Evolutionary conservation across 2,797 vertebrate species (phyloP).

Genomic region (Nothura maculosa): DNA sequence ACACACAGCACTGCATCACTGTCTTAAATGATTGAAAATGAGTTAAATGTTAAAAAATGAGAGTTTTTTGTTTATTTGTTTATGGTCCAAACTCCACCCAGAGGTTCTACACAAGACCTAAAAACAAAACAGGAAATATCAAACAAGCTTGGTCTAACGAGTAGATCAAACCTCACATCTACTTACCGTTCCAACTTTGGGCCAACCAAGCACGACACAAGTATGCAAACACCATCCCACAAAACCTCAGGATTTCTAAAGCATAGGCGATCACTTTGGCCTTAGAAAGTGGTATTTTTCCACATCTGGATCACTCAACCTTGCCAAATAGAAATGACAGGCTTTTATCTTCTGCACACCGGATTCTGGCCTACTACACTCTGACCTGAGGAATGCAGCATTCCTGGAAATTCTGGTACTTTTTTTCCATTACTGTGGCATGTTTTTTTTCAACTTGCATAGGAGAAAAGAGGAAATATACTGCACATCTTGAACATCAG

Average conservation of each 20-base stretch:
- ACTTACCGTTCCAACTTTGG: background rate
- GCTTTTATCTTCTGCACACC: background rate
- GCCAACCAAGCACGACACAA: too few relatives aligned
- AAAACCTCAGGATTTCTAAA: background rate
- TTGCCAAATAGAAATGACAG: background rate
- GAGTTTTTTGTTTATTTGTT: background rate
- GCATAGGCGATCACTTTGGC: background rate
- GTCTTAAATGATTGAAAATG: background rate
- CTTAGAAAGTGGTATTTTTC: background rate
- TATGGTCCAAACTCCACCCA: fast-evolving
- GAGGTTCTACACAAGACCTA: background rate
- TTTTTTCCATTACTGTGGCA: too few relatives aligned
- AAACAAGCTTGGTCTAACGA: background rate
- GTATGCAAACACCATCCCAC: fast-evolving
- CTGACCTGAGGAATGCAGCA: too few relatives aligned
- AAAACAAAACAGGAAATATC: background rate
- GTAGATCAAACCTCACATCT: background rate
- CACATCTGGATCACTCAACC: fast-evolving
- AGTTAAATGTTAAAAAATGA: too few relatives aligned
- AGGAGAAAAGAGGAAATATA: background rate
- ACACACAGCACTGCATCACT: background rate
- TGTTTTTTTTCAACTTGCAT: background rate
- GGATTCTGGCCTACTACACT: too few relatives aligned
- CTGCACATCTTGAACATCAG: background rate
- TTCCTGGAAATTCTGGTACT: too few relatives aligned